phyloP scores from a whole-genome alignment of 2,888 invertebrate genomes.

The Chirona hameri region DNA sequence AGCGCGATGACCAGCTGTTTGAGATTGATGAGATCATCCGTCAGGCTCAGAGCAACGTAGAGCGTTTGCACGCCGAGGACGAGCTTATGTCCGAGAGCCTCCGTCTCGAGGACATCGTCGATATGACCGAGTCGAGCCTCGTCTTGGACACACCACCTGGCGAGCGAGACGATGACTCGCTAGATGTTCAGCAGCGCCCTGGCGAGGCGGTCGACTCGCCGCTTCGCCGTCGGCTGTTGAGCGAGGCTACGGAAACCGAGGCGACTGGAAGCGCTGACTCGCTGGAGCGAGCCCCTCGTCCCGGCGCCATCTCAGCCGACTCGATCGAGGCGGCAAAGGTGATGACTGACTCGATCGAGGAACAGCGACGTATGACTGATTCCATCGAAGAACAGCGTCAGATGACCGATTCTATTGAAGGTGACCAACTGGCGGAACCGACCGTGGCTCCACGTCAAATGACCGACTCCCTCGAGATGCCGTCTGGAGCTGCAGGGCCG shows the following conservation, averaged over 20 bases:
- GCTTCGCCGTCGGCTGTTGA: background rate
- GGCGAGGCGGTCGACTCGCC: background rate
- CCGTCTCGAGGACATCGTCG: conserved; percentile 36
- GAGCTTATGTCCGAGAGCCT: conserved; percentile 35
- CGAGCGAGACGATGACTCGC: background rate
- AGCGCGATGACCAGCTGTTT: conserved; percentile 61
- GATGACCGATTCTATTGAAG: background rate
- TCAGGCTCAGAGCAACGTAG: conserved; percentile 64
- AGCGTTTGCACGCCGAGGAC: conserved; percentile 51
- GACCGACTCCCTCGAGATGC: background rate
- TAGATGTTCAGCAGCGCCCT: background rate
- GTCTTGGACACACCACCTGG: background rate
- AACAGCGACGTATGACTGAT: conserved; percentile 29
- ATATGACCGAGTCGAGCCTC: conserved; percentile 35
- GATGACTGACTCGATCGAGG: background rate
- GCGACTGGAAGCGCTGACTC: background rate
- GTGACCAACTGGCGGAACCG: background rate
- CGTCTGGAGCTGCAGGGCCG: background rate
- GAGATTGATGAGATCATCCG: conserved; percentile 66
- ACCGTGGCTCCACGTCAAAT: background rate
- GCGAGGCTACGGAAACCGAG: background rate
- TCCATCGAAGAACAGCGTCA: background rate
- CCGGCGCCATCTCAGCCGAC: conserved; percentile 34
- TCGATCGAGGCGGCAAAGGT: conserved; percentile 30
- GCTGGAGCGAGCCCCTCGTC: conserved; percentile 3